Conservation (phyloP, 2,888 invertebrate species). For the Lasioglossum marginatum region DNA sequence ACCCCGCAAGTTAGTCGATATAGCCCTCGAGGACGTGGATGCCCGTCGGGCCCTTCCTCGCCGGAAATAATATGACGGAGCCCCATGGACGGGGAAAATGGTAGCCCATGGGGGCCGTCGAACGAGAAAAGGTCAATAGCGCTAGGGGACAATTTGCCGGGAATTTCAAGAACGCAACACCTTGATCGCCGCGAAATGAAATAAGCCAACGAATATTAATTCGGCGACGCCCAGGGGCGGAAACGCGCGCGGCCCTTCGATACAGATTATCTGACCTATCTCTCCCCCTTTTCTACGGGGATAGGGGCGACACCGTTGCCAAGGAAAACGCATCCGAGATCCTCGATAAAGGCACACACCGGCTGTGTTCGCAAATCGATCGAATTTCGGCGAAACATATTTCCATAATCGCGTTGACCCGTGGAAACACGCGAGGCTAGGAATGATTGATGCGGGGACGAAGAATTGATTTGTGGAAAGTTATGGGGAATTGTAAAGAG, state of each 20-base stretch:
- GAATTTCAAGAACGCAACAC: slow-evolving; percentile 76
- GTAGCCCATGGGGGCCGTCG: slow-evolving; percentile 15
- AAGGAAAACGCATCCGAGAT: slow-evolving; percentile 52
- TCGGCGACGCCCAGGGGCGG: slow-evolving; percentile 55
- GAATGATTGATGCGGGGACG: background rate
- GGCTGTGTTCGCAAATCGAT: slow-evolving; percentile 14
- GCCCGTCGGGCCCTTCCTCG: slow-evolving; percentile 27
- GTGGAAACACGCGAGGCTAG: background rate
- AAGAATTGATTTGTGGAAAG: background rate
- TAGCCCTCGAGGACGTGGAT: slow-evolving; percentile 67
- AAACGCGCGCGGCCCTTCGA: slow-evolving; percentile 58
- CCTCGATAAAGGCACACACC: slow-evolving; percentile 4
- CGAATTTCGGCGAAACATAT: background rate
- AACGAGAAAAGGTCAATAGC: slow-evolving; percentile 59
- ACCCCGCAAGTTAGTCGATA: slow-evolving; percentile 22
- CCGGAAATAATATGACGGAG: slow-evolving; percentile 71
- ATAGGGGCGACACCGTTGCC: slow-evolving; percentile 31
- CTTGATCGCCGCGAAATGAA: slow-evolving; percentile 75
- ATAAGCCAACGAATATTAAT: slow-evolving; percentile 78
- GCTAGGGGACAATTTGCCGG: slow-evolving; percentile 70
- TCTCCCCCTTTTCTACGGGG: slow-evolving; percentile 37
- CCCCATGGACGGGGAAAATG: slow-evolving; percentile 30
- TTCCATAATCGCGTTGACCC: slow-evolving; percentile 4
- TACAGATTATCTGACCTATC: slow-evolving; percentile 66
- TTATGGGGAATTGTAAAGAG: background rate